phyloP scores from a whole-genome alignment of 2,113 vertebrate genomes.

The Syrrhaptes paradoxus region DNA sequence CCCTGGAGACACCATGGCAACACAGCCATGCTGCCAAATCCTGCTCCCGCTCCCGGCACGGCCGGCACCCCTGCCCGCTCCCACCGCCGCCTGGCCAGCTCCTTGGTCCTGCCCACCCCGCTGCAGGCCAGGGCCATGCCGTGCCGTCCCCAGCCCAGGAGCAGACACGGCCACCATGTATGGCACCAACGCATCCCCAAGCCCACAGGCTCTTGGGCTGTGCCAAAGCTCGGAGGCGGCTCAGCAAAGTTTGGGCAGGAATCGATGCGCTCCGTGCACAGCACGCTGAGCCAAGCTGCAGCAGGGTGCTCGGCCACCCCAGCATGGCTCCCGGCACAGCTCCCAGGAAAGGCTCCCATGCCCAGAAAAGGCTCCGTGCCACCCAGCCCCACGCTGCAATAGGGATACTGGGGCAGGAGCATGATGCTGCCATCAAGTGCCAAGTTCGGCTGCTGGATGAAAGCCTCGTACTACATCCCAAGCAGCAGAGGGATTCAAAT shows the following conservation, averaged over 20 bases:
- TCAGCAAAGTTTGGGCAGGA: slow-evolving; percentile 29
- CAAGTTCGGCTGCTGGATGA: not conserved
- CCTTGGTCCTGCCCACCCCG: not conserved
- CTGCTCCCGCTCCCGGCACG: not conserved
- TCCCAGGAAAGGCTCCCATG: not conserved
- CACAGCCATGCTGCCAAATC: slow-evolving; percentile 75
- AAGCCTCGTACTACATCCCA: not conserved
- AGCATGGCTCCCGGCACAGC: not conserved
- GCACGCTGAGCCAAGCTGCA: accelerated
- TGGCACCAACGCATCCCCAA: not conserved
- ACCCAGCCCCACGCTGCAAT: not conserved
- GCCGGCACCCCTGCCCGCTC: not conserved
- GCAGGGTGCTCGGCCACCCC: not conserved
- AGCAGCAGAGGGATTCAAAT: not conserved
- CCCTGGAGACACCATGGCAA: slow-evolving; percentile 95
- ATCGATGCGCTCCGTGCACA: accelerated
- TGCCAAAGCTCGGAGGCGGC: not conserved
- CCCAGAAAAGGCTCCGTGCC: accelerated
- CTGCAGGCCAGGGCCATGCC: not conserved
- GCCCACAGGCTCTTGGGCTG: accelerated
- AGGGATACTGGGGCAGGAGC: not conserved
- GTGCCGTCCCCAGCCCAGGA: not conserved
- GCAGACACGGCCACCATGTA: not conserved
- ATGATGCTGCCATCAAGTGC: not conserved
- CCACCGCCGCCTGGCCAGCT: not conserved